A percentile compares a stretch with the other conserved stretches of the same genome.
phyloP scores from a whole-genome alignment of 2,888 invertebrate species.

The Eulithis prunata region DNA sequence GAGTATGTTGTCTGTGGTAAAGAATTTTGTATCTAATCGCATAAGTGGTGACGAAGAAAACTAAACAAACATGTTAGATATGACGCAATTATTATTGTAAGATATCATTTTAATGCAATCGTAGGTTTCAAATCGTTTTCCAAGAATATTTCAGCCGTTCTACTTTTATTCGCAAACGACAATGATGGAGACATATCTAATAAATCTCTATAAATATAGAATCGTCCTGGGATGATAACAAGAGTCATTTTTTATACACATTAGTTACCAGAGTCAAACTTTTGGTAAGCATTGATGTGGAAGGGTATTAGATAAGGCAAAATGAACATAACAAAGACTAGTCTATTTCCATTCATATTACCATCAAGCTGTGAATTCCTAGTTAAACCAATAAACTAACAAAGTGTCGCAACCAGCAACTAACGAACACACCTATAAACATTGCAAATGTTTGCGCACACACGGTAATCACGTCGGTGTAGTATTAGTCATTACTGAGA shows the following conservation, averaged over 20 bases:
- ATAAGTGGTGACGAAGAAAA: neutral
- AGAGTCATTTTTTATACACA: too few species aligned
- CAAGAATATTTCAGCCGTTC: too few species aligned
- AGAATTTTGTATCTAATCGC: neutral
- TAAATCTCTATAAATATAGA: too few species aligned
- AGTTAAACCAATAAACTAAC: constrained; percentile 21
- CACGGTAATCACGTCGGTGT: constrained; percentile 40
- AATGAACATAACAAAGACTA: neutral
- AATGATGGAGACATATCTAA: too few species aligned
- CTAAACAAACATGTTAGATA: neutral
- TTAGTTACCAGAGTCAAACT: too few species aligned
- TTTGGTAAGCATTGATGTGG: neutral
- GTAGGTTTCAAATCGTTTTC: neutral
- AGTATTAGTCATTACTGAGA: constrained; percentile 47
- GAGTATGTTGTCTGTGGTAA: neutral
- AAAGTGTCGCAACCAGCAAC: constrained; percentile 22
- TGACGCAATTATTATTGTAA: constrained; percentile 1
- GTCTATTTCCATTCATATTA: neutral
- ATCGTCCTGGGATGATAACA: too few species aligned
- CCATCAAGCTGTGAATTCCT: constrained; percentile 2
- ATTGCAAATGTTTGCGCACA: constrained; percentile 34
- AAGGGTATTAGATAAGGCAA: too few species aligned
- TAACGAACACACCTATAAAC: constrained; percentile 30
- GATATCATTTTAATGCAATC: neutral
- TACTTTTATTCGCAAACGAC: too few species aligned